Conservation (phyloP, 2,113 vertebrate species). For the Lepisosteus oculatus region DNA sequence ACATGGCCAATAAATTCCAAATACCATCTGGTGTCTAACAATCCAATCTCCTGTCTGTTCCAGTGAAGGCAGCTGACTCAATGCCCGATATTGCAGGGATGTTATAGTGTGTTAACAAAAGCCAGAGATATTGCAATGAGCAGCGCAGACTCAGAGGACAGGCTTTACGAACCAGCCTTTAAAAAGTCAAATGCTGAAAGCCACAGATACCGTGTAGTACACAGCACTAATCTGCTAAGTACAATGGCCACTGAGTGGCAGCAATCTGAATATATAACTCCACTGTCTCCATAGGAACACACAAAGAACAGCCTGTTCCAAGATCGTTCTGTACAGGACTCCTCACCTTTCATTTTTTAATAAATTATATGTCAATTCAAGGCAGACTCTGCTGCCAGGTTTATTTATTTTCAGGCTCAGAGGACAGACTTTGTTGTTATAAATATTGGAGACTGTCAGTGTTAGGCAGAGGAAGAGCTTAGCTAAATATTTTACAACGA, state of each 20-base stretch:
- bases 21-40: not conserved
- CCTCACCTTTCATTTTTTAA: constrained; percentile 2
- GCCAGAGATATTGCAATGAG: not conserved
- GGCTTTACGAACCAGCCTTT: not conserved
- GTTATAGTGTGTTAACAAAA: not conserved
- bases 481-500: no score
- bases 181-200: not conserved
- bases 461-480: no score
- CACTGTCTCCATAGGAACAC: constrained; percentile 1
- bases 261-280: not conserved
- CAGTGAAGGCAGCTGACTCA: not conserved
- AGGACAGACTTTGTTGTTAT: not conserved
- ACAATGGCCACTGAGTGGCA: not conserved
- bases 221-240: not conserved
- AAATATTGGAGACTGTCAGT: no score
- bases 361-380: constrained; percentile 3
- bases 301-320: constrained; percentile 6
- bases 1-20: not conserved
- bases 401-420: not conserved
- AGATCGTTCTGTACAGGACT: not conserved
- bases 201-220: not conserved
- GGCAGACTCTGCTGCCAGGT: not conserved
- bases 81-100: not conserved
- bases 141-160: not conserved
- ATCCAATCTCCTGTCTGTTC: not conserved